phyloP scores from a whole-genome alignment of 2,797 vertebrate species.

The Trachops cirrhosus region DNA sequence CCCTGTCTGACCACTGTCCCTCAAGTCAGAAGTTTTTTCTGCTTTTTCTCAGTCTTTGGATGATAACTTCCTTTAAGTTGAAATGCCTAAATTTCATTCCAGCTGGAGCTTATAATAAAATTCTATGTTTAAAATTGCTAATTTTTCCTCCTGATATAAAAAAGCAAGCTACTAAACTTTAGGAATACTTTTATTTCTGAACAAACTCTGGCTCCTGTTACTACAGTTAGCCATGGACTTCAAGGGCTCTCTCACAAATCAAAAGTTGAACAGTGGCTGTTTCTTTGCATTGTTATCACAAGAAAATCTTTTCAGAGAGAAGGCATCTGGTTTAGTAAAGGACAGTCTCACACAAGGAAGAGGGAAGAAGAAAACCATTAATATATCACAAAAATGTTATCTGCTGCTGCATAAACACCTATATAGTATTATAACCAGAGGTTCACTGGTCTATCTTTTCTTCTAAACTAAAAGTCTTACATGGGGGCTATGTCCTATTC shows the following conservation, averaged over 20 bases:
- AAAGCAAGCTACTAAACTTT: neutral
- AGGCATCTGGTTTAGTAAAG: neutral
- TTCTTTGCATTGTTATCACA: neutral
- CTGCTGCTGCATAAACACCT: neutral
- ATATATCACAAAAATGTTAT: neutral
- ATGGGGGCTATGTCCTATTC: neutral
- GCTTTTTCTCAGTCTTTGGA: neutral
- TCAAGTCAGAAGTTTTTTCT: neutral
- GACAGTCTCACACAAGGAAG: neutral
- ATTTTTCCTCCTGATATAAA: neutral
- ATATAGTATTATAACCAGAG: neutral
- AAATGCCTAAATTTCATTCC: neutral
- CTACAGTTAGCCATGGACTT: neutral
- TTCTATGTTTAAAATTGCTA: neutral
- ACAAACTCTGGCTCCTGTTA: neutral
- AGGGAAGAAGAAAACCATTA: neutral
- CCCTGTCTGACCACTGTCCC: neutral
- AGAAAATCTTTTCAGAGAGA: neutral
- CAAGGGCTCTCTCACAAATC: neutral
- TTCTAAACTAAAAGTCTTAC: neutral
- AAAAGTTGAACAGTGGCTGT: neutral
- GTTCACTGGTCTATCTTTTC: neutral
- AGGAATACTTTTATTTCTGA: neutral
- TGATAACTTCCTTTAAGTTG: neutral
- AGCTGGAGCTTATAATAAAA: neutral